phyloP scores from a whole-genome alignment of 2,797 vertebrate species.

The Oophaga sylvatica region DNA sequence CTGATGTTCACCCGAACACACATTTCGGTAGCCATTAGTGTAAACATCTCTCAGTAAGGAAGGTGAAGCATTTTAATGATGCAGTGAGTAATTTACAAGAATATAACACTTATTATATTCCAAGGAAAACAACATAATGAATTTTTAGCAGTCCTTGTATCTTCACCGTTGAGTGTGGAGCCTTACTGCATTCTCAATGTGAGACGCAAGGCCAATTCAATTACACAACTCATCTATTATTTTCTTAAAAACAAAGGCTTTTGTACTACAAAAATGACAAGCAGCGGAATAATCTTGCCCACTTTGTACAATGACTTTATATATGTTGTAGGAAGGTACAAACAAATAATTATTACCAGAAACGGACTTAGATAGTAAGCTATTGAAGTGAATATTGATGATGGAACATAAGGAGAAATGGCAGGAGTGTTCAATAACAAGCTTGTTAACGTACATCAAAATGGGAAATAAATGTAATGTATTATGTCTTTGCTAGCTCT shows the following conservation, averaged over 20 bases:
- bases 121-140: constrained; percentile 34
- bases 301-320: background rate
- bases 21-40: constrained; percentile 59
- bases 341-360: background rate
- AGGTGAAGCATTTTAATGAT: constrained; percentile 61
- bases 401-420: background rate
- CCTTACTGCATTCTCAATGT: background rate
- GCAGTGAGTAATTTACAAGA: constrained; percentile 59
- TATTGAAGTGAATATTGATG: background rate
- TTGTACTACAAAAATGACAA: background rate
- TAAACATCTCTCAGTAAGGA: constrained; percentile 60
- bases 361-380: background rate
- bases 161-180: background rate
- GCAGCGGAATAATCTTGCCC: background rate
- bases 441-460: background rate
- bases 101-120: constrained; percentile 49
- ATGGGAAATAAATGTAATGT: background rate
- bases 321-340: background rate
- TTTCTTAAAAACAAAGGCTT: constrained; percentile 15
- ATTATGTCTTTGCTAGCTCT: background rate
- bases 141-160: constrained; percentile 19
- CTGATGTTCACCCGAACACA: constrained; percentile 57
- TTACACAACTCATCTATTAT: constrained; percentile 15
- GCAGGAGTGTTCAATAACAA: background rate
- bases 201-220: background rate